Base-by-base conservation (phyloP, 2,797 vertebrate genomes). In the Sebastes iracundus region DNA sequence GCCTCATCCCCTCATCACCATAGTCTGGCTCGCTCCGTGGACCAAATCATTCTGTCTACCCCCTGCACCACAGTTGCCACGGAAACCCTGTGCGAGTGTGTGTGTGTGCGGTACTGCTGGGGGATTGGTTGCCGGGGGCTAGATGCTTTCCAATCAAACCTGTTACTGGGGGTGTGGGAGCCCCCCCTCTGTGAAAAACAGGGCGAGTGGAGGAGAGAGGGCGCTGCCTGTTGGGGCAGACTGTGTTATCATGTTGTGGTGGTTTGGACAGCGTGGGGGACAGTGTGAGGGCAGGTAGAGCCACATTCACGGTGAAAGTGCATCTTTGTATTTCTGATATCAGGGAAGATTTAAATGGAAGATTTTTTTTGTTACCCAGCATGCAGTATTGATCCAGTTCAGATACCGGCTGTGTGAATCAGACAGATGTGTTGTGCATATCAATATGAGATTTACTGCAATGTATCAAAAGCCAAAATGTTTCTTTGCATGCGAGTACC, bases 111-210 rank as follows among this genome's bases (percentile, higher is more conserved):
- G 81, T 86, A 74, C 92, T 94, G 92, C 88, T 72, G 91, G 92
- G 87, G 92, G 94, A 95, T 96, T 96, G 95, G 95, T 95, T 96
- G 95, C 94, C 35, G 82, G 90, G 94, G 91, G 95, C 84, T 84
- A 94, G 92, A 92, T 91, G 90, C 90, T 95, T 96, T 94, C 95
- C 95, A 96, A 96, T 96, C 95, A 96, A 94, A 95, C 94, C 82
- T 93, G 94, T 95, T 95, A 95, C 95, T 91, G 93, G 93, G 93
- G 93, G 87, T 89, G 84, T 82, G 75, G 25, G 73, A 72, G 76
- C 71, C 68, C 84, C 42, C 66, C 83, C 66, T 77, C 53, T 2
- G 86, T 70, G 72, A 86, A 77, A 77, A 87, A 76, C 64, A 83
- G 63, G 64, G 64, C 7, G 46, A 67, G 38, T 35, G 82, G 61